Percentiles rank a stretch among this genome's conserved stretches.
phyloP scores from a whole-genome alignment of 2,113 vertebrate species.

The Ceuthmochares aereus region DNA sequence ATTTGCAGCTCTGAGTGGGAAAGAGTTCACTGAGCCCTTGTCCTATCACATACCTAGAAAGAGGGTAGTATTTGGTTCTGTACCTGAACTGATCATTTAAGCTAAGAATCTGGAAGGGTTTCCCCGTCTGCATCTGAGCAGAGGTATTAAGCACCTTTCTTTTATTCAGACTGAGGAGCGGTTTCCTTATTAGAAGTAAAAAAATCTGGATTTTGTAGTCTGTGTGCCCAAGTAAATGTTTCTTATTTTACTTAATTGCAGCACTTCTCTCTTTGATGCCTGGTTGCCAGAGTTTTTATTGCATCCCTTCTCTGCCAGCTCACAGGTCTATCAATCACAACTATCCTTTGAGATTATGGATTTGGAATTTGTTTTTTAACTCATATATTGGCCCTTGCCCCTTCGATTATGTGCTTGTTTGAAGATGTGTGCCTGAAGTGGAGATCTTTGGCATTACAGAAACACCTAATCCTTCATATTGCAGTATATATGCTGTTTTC shows the following conservation, averaged over 20 bases:
- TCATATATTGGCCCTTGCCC: not conserved
- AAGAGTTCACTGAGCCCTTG: not conserved
- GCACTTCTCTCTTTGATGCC: not conserved
- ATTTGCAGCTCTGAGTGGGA: not conserved
- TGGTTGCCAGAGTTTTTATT: not conserved
- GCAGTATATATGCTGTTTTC: too few species aligned
- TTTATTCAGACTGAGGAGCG: not conserved
- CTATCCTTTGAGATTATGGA: not conserved
- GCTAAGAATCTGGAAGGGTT: not conserved
- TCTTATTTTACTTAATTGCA: not conserved
- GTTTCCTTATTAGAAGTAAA: not conserved
- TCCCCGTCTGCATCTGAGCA: not conserved
- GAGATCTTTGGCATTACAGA: not conserved
- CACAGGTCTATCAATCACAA: not conserved
- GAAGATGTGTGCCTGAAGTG: not conserved
- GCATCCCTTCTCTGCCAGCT: not conserved
- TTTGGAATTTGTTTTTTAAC: not conserved
- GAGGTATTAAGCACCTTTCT: not conserved
- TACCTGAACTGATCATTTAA: not conserved
- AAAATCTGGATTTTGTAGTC: not conserved
- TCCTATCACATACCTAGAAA: rapidly evolving
- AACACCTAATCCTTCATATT: not conserved
- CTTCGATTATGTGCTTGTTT: not conserved
- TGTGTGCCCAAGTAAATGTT: not conserved
- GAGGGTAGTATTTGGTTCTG: not conserved